Percentiles rank a stretch among this genome's conserved stretches.
These are phyloP conservation scores for Agrilus biguttatus DNA, from an alignment of 2,888 invertebrate species.

Conservation along the genomic window DNA sequence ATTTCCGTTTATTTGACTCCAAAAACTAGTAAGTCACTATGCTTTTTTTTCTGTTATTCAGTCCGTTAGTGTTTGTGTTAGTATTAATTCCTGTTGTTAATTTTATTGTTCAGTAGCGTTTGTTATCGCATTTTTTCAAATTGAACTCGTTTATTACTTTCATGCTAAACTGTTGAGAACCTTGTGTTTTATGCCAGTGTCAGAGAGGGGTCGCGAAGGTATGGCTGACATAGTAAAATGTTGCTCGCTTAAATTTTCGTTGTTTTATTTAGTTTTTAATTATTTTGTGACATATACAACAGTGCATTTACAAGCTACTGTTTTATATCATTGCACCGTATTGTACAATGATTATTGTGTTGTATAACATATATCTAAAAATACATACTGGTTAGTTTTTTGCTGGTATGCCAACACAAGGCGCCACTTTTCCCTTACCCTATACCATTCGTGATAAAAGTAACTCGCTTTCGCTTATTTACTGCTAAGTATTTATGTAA, in stretches of 20 bases:
- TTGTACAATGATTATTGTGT: conserved; percentile 10
- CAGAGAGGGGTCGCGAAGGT: conserved; percentile 46
- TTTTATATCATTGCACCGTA: conserved; percentile 8
- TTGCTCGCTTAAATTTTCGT: conserved; percentile 17
- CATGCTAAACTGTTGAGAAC: conserved; percentile 22
- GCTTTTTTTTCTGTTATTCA: background rate
- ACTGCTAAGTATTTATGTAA: too few species aligned
- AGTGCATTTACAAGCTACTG: conserved; percentile 4
- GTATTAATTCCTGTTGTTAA: background rate
- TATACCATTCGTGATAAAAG: too few species aligned
- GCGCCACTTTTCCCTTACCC: conserved; percentile 14
- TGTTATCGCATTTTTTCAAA: background rate
- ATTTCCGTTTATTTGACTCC: conserved; percentile 98
- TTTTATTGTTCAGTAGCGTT: background rate
- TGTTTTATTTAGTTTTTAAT: conserved; percentile 3
- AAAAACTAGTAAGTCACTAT: conserved; percentile 74
- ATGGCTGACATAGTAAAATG: conserved; percentile 26
- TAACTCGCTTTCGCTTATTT: too few species aligned
- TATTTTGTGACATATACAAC: conserved; percentile 1
- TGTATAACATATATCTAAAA: conserved; percentile 11
- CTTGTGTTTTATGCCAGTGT: conserved; percentile 44
- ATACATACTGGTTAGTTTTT: conserved; percentile 11
- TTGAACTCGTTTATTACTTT: too few species aligned
- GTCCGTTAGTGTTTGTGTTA: background rate
- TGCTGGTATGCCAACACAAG: conserved; percentile 33